Evolutionary conservation across 2,113 vertebrate species (phyloP).

Genomic region (Coturnix japonica): DNA sequence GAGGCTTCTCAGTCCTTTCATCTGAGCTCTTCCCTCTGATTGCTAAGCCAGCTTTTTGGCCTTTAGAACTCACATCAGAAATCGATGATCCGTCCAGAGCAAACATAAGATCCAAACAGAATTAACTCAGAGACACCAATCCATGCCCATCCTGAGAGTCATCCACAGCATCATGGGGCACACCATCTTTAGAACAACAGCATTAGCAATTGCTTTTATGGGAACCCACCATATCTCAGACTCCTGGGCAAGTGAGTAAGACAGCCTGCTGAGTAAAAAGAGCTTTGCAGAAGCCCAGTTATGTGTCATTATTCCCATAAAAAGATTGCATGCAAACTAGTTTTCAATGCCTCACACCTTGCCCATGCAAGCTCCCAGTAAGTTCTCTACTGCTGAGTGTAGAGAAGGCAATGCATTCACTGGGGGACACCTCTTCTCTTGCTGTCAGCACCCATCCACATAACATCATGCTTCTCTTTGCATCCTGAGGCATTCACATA

Average conservation of each 20-base stretch:
- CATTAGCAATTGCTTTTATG: background rate
- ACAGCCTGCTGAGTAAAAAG: background rate
- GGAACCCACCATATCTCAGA: background rate
- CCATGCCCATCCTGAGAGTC: background rate
- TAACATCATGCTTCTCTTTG: background rate
- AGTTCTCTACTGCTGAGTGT: background rate
- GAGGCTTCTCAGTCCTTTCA: background rate
- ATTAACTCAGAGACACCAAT: background rate
- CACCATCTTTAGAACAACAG: accelerated
- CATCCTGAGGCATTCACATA: background rate
- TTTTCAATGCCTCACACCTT: background rate
- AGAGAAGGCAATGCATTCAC: background rate
- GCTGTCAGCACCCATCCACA: slow-evolving; percentile 5
- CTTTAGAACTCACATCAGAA: background rate
- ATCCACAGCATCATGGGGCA: background rate
- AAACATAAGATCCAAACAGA: background rate
- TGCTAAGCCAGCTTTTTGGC: background rate
- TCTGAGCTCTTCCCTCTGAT: background rate
- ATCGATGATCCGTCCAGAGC: background rate
- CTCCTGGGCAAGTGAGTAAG: background rate
- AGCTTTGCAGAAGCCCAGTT: background rate
- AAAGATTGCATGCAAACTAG: background rate
- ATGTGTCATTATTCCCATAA: background rate
- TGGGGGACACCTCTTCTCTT: background rate
- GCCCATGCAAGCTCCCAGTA: background rate